A percentile compares a stretch with the other conserved stretches of the same genome.
These are phyloP conservation scores for Ceratotherium simum DNA, from an alignment of 2,113 vertebrate species.

Conservation along the genomic window DNA sequence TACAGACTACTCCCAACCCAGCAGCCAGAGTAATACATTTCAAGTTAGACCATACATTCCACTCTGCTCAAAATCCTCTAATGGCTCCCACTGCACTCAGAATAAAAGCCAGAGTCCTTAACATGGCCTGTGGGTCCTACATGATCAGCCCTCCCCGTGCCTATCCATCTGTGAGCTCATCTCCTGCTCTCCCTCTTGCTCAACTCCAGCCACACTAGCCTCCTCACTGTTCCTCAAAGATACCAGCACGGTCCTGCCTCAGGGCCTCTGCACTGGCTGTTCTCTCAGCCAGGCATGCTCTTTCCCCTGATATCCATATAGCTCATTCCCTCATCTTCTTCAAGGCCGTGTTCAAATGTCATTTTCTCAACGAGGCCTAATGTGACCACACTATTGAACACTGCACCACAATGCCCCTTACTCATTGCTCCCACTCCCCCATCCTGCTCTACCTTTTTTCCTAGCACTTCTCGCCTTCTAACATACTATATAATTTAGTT, in stretches of 20 bases:
- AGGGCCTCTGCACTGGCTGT: background rate
- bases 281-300: background rate
- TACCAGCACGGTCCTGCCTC: background rate
- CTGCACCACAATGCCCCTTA: fast-evolving
- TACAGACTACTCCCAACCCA: background rate
- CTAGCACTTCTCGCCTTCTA: background rate
- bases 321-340: background rate
- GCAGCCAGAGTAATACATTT: background rate
- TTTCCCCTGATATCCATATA: background rate
- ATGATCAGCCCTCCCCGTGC: background rate
- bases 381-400: background rate
- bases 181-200: background rate
- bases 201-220: background rate
- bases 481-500: background rate
- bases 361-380: background rate
- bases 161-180: background rate
- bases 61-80: background rate
- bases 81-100: background rate
- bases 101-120: background rate
- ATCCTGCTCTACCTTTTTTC: background rate
- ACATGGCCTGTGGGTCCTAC: background rate
- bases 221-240: background rate
- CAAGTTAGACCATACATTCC: background rate
- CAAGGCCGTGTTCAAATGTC: background rate
- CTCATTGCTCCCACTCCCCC: background rate